Evolutionary conservation across 2,888 invertebrate species (phyloP), one percentile per base, ranked within the genome.

Genomic region (Cantharis rustica): DNA sequence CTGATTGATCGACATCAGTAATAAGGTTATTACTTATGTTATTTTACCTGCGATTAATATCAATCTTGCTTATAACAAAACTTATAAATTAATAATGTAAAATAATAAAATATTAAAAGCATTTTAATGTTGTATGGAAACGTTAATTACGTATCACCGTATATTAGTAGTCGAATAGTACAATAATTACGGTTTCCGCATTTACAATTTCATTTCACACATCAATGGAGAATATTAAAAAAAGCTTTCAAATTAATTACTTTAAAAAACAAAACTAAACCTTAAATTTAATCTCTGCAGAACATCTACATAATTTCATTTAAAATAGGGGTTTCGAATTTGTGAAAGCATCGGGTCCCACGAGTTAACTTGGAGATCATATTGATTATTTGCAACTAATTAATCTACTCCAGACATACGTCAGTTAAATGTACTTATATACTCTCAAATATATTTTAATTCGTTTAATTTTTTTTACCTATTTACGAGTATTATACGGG

Each of bases 341-440:
- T 47, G 47, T 47, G 47, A 47, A 47, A 47, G 47, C 47, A 47
- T 47, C n/a, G 47, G n/a, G 47, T 47, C 47, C 47, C 7, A 47
- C 47, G 47, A 47, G 47, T 47, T 47, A 68, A 68, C 20, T 68
- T 68, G 15, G 74, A 80, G 80, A 80, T 80, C 82, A 80, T 84
- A 84, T 84, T 84, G 82, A 81, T 84, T 83, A 84, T 84, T 84
- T 84, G 83, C 83, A 84, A 84, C 84, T 84, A 78, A 82, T 81
- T 82, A 84, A 84, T 84, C 84, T 84, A 84, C 84, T 82, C 82
- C 79, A 83, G 84, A 82, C 83, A 82, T 79, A 79, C 79, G 84
- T 83, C 84, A 82, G 80, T 84, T 81, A 76, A 79, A 80, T 77
- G 78, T 76, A 79, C 13, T 23, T 75, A 31, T 13, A 31, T 13